phyloP scores from a whole-genome alignment of 1,140 invertebrate species.

The Bombyx mori region DNA sequence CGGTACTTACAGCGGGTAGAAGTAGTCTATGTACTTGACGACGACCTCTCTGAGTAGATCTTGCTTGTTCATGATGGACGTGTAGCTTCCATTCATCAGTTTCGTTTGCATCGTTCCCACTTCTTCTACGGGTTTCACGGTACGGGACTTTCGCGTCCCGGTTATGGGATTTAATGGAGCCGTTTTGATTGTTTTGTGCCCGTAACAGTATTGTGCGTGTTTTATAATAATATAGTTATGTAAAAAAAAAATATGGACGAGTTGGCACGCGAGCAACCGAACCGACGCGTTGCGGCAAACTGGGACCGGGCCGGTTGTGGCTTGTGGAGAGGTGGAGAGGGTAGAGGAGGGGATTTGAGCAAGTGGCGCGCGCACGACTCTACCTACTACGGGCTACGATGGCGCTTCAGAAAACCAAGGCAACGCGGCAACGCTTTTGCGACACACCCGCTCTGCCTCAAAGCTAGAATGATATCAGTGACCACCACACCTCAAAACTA shows the following conservation, averaged over 20 bases:
- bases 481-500: conserved; percentile 24
- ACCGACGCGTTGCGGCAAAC: conserved; percentile 63
- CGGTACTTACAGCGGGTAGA: conserved; percentile 75
- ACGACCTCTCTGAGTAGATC: conserved; percentile 76
- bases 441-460: conserved; percentile 48
- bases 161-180: conserved; percentile 40
- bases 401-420: conserved; percentile 60
- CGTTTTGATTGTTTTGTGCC: conserved; percentile 39
- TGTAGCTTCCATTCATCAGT: conserved; percentile 73
- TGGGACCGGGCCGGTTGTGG: conserved; percentile 45
- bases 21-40: conserved; percentile 77
- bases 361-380: conserved; percentile 62
- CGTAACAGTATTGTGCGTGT: conserved; percentile 42
- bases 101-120: conserved; percentile 67
- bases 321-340: conserved; percentile 28
- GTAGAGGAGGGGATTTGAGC: conserved; percentile 36
- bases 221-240: conserved; percentile 26
- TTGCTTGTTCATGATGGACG: conserved; percentile 75
- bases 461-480: conserved; percentile 33
- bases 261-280: conserved; percentile 48
- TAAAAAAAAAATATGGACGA: conserved; percentile 25
- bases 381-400: conserved; percentile 61
- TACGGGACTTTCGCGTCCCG: conserved; percentile 46
- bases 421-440: conserved; percentile 62
- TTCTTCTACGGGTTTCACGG: conserved; percentile 34